Evolutionary conservation across 2,113 vertebrate genomes (phyloP).

Genomic region (Urocolius indicus): DNA sequence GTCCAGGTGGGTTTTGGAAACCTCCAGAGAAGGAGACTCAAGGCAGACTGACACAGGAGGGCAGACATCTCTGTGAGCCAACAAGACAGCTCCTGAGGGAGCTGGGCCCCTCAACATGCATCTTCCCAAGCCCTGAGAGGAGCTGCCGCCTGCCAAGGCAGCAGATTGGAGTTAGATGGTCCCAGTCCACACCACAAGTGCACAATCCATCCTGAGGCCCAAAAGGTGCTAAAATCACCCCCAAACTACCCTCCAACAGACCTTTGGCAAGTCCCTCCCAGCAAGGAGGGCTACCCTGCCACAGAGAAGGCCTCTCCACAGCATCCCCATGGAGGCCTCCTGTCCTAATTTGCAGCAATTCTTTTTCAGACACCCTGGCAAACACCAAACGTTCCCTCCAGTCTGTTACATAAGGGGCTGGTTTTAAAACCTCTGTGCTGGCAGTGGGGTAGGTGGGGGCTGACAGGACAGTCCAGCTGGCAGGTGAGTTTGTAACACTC

Average conservation of each 20-base stretch:
- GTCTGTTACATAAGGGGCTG: conserved; percentile 51
- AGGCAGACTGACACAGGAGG: neutral
- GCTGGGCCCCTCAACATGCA: neutral
- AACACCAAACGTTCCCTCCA: conserved; percentile 57
- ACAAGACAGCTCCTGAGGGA: accelerated
- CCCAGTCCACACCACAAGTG: neutral
- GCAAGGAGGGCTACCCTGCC: neutral
- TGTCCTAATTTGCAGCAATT: conserved; percentile 60
- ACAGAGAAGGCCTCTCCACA: neutral
- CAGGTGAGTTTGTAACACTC: neutral
- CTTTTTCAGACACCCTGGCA: conserved; percentile 43
- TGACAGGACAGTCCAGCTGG: neutral
- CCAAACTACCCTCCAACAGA: neutral
- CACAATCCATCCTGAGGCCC: neutral
- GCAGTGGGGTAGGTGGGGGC: neutral
- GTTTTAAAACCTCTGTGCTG: neutral
- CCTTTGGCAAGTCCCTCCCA: neutral
- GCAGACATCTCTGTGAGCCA: neutral
- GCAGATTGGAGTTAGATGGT: neutral
- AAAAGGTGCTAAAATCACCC: neutral
- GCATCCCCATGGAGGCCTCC: conserved; percentile 63
- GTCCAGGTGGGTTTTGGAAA: too few relatives aligned
- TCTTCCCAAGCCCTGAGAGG: neutral
- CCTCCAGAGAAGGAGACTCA: neutral
- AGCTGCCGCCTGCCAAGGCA: neutral